Conservation (phyloP, 1,140 invertebrate species). For the Cyclargus thomasi region DNA sequence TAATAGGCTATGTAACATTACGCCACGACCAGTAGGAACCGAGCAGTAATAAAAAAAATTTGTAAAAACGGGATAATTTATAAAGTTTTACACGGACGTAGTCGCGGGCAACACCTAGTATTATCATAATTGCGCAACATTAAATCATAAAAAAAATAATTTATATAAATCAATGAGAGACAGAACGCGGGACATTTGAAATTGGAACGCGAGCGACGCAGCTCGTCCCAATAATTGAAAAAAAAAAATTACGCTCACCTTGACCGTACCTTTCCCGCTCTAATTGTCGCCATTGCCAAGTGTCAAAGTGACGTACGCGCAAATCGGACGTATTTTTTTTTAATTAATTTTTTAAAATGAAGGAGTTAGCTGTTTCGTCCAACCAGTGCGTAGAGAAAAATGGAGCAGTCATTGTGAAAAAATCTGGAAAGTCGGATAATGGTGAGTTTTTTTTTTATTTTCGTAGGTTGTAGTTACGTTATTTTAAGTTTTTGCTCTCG, state of each 20-base stretch:
- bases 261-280: constrained; percentile 46
- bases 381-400: constrained; percentile 43
- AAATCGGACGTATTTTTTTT: constrained; percentile 51
- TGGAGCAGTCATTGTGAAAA: constrained; percentile 45
- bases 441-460: constrained; percentile 36
- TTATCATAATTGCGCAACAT: constrained; percentile 9
- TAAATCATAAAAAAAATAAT: constrained; percentile 8
- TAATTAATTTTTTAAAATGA: constrained; percentile 42
- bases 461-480: neutral
- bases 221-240: constrained; percentile 30
- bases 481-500: neutral
- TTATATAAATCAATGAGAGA: neutral
- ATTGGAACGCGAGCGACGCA: constrained; percentile 10
- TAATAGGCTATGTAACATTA: no score
- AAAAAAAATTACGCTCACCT: constrained; percentile 44
- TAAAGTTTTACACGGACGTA: no score
- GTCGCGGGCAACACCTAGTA: no score
- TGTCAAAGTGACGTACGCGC: constrained; percentile 57
- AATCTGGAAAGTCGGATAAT: constrained; percentile 35
- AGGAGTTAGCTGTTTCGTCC: constrained; percentile 49
- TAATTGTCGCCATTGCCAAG: constrained; percentile 47
- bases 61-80: no score
- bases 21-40: no score
- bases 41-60: no score
- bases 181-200: neutral